phyloP scores from a whole-genome alignment of 2,113 vertebrate species.

The Leucoraja erinaceus region DNA sequence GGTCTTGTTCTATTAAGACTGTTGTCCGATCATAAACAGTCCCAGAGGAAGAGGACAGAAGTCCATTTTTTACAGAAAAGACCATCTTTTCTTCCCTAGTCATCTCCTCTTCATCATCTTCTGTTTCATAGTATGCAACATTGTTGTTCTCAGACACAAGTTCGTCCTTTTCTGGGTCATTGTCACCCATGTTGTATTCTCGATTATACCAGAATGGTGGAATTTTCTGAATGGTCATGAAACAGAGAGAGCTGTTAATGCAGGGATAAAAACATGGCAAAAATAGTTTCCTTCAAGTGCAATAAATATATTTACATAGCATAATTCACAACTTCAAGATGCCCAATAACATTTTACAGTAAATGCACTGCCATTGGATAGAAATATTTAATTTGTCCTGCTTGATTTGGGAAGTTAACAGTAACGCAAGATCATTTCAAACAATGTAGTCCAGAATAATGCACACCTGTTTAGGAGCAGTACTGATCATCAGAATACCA shows the following conservation, averaged over 20 bases:
- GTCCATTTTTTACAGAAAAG: constrained; percentile 68
- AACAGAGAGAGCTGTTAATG: neutral
- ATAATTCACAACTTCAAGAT: too few species aligned
- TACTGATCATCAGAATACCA: neutral
- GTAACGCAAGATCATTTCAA: constrained; percentile 4
- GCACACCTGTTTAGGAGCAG: neutral
- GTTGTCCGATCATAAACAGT: constrained; percentile 92
- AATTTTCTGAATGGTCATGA: constrained; percentile 40
- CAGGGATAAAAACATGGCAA: neutral
- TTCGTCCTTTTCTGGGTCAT: constrained; percentile 65
- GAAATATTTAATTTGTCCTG: neutral
- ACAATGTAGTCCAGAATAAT: neutral
- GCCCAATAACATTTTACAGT: neutral
- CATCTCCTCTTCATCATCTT: constrained; percentile 67
- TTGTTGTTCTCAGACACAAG: constrained; percentile 46
- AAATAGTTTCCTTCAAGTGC: neutral
- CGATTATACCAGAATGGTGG: constrained; percentile 42
- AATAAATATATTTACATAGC: neutral
- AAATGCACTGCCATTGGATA: neutral
- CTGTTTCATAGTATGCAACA: constrained; percentile 69
- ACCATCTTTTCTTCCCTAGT: constrained; percentile 49
- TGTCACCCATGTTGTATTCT: constrained; percentile 80
- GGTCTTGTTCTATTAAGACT: constrained; percentile 94
- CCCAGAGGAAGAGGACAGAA: constrained; percentile 71
- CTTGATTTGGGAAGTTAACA: neutral